phyloP scores from a whole-genome alignment of 2,888 invertebrate genomes.

The Siphlonurus alternatus region DNA sequence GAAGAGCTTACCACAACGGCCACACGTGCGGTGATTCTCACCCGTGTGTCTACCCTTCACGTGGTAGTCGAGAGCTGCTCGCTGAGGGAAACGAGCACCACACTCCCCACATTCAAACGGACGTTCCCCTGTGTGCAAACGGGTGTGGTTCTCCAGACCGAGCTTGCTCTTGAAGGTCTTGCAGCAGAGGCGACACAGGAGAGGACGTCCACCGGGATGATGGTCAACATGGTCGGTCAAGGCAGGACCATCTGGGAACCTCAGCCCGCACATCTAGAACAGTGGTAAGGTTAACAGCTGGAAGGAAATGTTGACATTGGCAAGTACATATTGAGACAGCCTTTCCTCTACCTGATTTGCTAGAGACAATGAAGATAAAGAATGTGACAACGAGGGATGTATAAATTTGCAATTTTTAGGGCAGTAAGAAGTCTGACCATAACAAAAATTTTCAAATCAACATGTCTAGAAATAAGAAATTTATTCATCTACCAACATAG shows the following conservation, averaged over 20 bases:
- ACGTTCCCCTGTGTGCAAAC: slow-evolving; percentile 7
- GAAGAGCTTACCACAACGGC: slow-evolving; percentile 9
- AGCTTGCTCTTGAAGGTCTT: slow-evolving; percentile 9
- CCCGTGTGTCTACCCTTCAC: slow-evolving; percentile 8
- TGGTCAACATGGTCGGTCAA: slow-evolving; percentile 6
- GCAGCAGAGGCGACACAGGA: slow-evolving; percentile 8
- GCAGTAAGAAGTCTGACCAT: too few species aligned
- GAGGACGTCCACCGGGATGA: slow-evolving; percentile 8
- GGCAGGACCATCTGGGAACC: neutral
- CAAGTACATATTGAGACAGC: too few species aligned
- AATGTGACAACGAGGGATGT: too few species aligned
- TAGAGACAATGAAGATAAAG: too few species aligned
- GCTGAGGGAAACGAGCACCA: slow-evolving; percentile 6
- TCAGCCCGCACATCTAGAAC: neutral
- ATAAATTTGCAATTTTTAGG: too few species aligned
- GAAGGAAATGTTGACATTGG: too few species aligned
- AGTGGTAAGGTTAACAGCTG: too few species aligned
- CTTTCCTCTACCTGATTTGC: too few species aligned
- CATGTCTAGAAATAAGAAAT: too few species aligned
- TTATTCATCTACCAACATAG: too few species aligned
- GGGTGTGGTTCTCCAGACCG: slow-evolving; percentile 8
- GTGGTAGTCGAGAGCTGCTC: slow-evolving; percentile 9
- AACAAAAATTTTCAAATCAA: too few species aligned
- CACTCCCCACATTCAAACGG: slow-evolving; percentile 8
- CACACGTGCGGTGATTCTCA: slow-evolving; percentile 9